These are phyloP conservation scores for Rhea pennata DNA, from an alignment of 2,113 vertebrate species.

Conservation along the genomic window DNA sequence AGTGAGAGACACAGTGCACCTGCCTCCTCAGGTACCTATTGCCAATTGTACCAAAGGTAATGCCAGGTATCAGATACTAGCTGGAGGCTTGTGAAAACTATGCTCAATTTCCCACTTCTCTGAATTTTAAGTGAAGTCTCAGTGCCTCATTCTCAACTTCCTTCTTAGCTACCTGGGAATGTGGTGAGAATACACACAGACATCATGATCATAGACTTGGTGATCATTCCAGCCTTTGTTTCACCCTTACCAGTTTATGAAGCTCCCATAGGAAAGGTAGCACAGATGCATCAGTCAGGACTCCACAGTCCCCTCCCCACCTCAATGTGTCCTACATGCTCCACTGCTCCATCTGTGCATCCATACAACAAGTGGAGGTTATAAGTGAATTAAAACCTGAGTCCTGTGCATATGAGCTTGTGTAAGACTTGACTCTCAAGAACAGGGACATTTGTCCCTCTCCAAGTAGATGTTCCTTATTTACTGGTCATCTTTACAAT, in stretches of 20 bases:
- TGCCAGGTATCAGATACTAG: no score
- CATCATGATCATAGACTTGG: fast-evolving
- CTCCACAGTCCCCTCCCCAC: no score
- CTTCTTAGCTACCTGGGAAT: neutral
- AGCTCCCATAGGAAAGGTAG: neutral
- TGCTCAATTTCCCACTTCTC: neutral
- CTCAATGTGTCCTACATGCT: neutral
- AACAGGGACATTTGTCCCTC: neutral
- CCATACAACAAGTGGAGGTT: neutral
- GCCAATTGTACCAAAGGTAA: neutral
- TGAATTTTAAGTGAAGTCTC: neutral
- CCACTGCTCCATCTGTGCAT: neutral
- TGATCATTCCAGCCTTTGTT: fast-evolving
- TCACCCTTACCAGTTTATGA: neutral
- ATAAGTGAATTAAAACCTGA: neutral
- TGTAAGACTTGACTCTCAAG: neutral
- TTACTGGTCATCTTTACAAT: neutral
- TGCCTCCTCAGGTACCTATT: neutral
- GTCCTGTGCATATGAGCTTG: neutral
- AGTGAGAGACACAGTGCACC: neutral
- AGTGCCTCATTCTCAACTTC: neutral
- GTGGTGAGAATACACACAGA: neutral
- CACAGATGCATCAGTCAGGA: fast-evolving
- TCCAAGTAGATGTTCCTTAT: neutral
- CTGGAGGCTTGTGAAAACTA: neutral